Evolutionary conservation across 2,888 invertebrate species (phyloP).

Genomic region (Epinotia demarniana): DNA sequence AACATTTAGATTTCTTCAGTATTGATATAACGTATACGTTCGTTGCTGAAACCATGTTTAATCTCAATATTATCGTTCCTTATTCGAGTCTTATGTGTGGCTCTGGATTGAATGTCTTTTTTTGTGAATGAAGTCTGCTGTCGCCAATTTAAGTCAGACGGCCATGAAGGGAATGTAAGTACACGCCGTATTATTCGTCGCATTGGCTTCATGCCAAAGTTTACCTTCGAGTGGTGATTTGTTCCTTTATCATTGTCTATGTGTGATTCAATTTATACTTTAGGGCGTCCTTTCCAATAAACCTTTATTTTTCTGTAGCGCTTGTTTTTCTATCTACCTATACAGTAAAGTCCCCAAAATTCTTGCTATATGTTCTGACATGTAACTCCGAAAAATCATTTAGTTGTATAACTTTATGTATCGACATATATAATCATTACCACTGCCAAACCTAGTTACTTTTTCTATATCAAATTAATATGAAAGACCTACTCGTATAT

Average conservation of each 20-base stretch:
- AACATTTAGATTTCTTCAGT: slow-evolving; percentile 12
- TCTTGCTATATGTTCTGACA: no score
- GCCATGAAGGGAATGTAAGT: slow-evolving; percentile 24
- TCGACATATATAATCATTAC: no score
- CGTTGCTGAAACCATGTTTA: slow-evolving; percentile 1
- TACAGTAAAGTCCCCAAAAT: no score
- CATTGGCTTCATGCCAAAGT: slow-evolving; percentile 29
- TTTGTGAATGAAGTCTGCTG: slow-evolving; percentile 36
- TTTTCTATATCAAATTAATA: no score
- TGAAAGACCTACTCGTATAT: no score
- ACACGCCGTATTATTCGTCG: slow-evolving; percentile 25
- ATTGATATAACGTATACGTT: slow-evolving; percentile 13
- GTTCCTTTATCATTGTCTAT: slow-evolving; percentile 31
- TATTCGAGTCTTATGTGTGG: not conserved
- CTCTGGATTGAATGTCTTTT: slow-evolving; percentile 13
- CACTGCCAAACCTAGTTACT: no score
- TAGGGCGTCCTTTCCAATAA: not conserved
- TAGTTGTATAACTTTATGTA: no score
- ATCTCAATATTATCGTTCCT: not conserved
- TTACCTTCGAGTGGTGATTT: slow-evolving; percentile 13
- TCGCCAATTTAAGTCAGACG: slow-evolving; percentile 27
- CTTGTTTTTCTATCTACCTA: not conserved
- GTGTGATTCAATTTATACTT: slow-evolving; percentile 23
- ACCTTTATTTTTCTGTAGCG: not conserved
- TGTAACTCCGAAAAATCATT: no score